phyloP scores from a whole-genome alignment of 2,113 vertebrate genomes.

The Thamnophis sirtalis region DNA sequence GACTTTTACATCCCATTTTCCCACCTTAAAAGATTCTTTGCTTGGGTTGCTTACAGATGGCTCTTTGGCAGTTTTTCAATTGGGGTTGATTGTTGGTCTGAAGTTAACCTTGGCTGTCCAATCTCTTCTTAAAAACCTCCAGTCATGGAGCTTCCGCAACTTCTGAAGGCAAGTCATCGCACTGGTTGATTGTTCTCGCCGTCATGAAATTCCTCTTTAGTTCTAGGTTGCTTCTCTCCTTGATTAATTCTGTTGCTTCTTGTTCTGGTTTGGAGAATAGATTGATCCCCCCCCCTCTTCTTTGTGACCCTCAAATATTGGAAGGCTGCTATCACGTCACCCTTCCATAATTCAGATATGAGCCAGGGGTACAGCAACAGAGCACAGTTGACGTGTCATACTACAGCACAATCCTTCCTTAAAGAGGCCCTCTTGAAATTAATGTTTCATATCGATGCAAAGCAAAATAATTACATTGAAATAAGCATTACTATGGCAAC shows the following conservation, averaged over 20 bases:
- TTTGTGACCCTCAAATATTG: not conserved
- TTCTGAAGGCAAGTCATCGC: too few species aligned
- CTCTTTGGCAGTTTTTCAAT: too few species aligned
- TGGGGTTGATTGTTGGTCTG: too few species aligned
- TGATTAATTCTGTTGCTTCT: not conserved
- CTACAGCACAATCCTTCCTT: conserved; percentile 23
- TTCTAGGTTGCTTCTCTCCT: not conserved
- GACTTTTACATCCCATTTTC: too few species aligned
- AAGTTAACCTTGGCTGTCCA: too few species aligned
- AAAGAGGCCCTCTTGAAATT: conserved; percentile 37
- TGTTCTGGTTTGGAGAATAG: not conserved
- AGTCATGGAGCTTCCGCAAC: too few species aligned
- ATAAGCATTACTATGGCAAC: conserved; percentile 52
- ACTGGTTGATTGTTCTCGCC: too few species aligned
- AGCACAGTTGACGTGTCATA: not conserved
- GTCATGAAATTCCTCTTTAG: too few species aligned
- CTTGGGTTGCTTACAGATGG: too few species aligned
- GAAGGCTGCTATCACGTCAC: not conserved
- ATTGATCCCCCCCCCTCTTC: not conserved
- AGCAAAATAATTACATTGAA: conserved; percentile 19
- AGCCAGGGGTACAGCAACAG: not conserved
- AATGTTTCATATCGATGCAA: conserved; percentile 37
- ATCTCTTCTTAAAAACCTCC: too few species aligned
- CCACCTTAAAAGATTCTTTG: too few species aligned
- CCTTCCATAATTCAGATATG: not conserved